Percentiles rank a stretch among this genome's conserved stretches.
phyloP scores from a whole-genome alignment of 2,113 vertebrate genomes.

The Phalacrocorax brasilianus region DNA sequence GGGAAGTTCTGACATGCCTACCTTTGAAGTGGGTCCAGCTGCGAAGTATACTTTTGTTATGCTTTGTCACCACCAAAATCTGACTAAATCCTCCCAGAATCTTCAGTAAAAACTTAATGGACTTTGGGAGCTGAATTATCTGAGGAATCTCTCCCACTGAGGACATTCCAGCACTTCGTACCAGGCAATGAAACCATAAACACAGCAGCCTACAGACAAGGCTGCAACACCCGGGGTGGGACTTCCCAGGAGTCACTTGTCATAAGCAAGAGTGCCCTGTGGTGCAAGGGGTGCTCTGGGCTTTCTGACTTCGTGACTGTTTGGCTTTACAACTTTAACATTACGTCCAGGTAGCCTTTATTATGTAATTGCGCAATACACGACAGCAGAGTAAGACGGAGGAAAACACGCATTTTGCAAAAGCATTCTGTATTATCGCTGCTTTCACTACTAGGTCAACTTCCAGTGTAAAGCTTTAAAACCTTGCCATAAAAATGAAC shows the following conservation, averaged over 20 bases:
- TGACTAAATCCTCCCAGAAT: background rate
- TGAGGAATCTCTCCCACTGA: background rate
- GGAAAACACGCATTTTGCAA: background rate
- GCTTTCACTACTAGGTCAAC: background rate
- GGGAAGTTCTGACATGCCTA: background rate
- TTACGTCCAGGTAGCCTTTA: background rate
- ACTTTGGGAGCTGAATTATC: background rate
- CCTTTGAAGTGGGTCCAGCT: background rate
- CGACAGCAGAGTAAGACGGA: fast-evolving
- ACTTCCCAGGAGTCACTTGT: background rate
- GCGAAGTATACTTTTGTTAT: background rate
- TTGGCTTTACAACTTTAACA: background rate
- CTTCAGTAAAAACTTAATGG: background rate
- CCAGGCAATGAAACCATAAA: background rate
- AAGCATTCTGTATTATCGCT: background rate
- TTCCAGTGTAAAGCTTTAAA: background rate
- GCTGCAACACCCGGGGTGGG: background rate
- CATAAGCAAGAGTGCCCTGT: background rate
- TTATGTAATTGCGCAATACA: background rate
- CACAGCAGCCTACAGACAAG: background rate
- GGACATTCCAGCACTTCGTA: background rate
- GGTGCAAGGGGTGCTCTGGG: background rate
- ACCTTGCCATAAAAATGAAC: background rate
- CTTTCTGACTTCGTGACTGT: background rate
- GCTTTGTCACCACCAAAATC: background rate